These are phyloP conservation scores for Dinomys branickii DNA, from an alignment of 2,113 vertebrate species.

Conservation along the genomic window DNA sequence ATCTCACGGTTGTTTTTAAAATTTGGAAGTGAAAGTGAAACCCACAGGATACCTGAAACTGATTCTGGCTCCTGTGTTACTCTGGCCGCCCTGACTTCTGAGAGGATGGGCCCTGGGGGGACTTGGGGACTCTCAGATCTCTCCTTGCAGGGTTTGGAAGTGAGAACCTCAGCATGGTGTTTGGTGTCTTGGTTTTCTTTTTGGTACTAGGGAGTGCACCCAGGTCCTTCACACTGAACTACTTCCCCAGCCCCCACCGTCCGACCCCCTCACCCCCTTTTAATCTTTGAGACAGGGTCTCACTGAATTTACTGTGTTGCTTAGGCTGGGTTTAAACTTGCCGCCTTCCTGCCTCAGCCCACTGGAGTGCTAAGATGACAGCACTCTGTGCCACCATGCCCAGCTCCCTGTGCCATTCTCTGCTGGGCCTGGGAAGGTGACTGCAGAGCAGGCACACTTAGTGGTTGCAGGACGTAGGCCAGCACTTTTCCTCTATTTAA, in stretches of 20 bases:
- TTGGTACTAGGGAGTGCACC: neutral
- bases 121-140: neutral
- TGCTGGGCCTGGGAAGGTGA: neutral
- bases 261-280: neutral
- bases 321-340: neutral
- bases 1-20: neutral
- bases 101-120: neutral
- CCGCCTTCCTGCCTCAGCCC: neutral
- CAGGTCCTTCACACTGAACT: neutral
- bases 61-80: neutral
- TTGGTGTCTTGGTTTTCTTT: neutral
- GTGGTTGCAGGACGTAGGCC: neutral
- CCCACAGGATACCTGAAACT: neutral
- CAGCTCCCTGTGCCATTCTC: neutral
- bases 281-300: neutral
- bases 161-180: neutral
- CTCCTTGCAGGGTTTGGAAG: neutral
- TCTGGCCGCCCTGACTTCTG: neutral
- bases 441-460: fast-evolving
- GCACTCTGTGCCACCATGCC: neutral
- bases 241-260: neutral
- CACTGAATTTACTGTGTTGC: neutral
- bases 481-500: neutral
- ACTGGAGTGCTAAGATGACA: neutral
- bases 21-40: neutral